Evolutionary conservation across 37 sponge, comb jelly and placozoan genomes (phyloP).

Genomic region (Cladorhizidae sp.): DNA sequence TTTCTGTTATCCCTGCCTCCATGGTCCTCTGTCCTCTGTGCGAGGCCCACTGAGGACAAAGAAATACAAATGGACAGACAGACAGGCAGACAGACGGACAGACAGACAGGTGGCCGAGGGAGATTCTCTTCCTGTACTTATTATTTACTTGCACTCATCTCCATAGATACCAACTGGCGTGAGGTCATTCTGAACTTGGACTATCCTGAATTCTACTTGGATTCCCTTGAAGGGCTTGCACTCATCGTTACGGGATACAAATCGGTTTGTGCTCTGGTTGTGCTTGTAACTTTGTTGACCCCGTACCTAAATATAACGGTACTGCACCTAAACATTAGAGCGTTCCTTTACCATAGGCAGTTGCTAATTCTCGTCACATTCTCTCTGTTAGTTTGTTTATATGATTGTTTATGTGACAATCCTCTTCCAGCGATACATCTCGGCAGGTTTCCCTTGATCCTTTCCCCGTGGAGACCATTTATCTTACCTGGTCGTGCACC

Average conservation of each 20-base stretch:
- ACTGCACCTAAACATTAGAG: not conserved
- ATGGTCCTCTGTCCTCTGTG: no score
- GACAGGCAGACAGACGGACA: no score
- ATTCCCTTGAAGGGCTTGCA: slow-evolving; percentile 82
- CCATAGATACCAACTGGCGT: slow-evolving; percentile 85
- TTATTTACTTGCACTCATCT: no score
- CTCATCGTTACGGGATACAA: slow-evolving; percentile 85
- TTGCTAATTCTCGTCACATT: not conserved
- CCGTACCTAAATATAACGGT: not conserved
- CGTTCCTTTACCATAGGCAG: not conserved
- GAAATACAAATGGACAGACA: no score
- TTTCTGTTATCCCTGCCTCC: no score
- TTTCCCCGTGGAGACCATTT: slow-evolving; percentile 83
- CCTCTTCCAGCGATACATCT: no score
- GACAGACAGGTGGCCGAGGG: no score
- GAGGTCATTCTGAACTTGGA: slow-evolving; percentile 93
- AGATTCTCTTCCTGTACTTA: no score
- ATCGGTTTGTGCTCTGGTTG: no score
- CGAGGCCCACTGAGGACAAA: no score
- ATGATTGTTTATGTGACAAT: not conserved
- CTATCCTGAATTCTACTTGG: slow-evolving; percentile 89
- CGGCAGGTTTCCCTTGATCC: slow-evolving; percentile 59
- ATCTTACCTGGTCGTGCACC: slow-evolving; percentile 70
- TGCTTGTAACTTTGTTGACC: not conserved
- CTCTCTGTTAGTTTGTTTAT: not conserved